Evolutionary conservation across 2,797 vertebrate species (phyloP), one percentile per base, ranked within the genome.

Genomic region (Okamejei kenojei): DNA sequence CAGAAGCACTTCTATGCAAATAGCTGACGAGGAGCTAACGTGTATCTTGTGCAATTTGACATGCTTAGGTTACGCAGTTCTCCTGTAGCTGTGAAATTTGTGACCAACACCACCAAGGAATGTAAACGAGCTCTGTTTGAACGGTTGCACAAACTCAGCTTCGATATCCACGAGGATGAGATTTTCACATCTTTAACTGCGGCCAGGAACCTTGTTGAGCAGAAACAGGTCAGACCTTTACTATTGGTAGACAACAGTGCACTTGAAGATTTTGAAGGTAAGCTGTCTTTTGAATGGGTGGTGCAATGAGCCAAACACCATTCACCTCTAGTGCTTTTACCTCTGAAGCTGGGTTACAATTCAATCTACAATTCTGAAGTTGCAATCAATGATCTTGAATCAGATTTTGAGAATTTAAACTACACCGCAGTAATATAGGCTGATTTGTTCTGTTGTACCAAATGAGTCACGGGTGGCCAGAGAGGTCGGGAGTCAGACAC

Each of bases 101-200:
- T 99, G 93, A 99, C 98, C 7, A 99, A 99, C 95, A 99, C 98
- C 0, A 99, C 98, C 0, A 99, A 99, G 94, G 99, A 99, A 94
- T 98, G 97, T 95, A 99, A 98, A 95, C 96, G 95, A 94, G 97
- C 95, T 93, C 95, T 99, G 90, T 93, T 98, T 94, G 97, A 97
- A 93, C 95, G 98, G 93, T 95, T 99, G 94, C 95, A 94, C 0
- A 95, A 94, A 19, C 95, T 99, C 93, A 96, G 97, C 0, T 99
- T 99, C 94, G 96, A 98, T 94, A 96, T 99, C 11, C 95, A 97
- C 2, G 98, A 99, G 93, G 96, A 96, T 0, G 99, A 99, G 96
- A 98, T 99, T 94, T 99, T 99, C 95, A 99, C 98, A 0, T 99
- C 99, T 3, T 96, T 99, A 94, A 99, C 97, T 0, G 98, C 98